Evolutionary conservation across 35 echinoderm and acorn worm genomes (phyloP).

Genomic region (Antedon bifida): DNA sequence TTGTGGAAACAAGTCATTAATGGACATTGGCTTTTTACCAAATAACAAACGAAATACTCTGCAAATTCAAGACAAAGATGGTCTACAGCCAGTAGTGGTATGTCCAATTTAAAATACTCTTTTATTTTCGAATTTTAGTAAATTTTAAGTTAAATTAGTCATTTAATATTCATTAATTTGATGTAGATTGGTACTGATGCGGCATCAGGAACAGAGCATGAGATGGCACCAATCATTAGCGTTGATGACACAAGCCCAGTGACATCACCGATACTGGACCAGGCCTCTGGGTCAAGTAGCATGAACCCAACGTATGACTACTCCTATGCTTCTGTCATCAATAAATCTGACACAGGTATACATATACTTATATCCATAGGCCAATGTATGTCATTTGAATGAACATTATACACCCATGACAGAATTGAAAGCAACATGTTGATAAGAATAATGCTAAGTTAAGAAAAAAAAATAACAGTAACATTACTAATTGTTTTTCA

Average conservation of each 20-base stretch:
- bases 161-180: too few relatives aligned
- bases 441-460: too few relatives aligned
- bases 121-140: too few relatives aligned
- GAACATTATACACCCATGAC: too few relatives aligned
- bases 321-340: slow-evolving; percentile 25
- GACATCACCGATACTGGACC: slow-evolving; percentile 33
- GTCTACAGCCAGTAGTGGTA: slow-evolving; percentile 51
- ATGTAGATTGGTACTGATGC: slow-evolving; percentile 3
- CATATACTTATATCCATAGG: not conserved
- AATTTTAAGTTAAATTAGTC: too few relatives aligned
- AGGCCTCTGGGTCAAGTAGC: slow-evolving; percentile 1
- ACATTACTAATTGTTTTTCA: not conserved
- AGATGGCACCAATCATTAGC: slow-evolving; percentile 18
- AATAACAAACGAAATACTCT: slow-evolving; percentile 58
- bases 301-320: slow-evolving; percentile 29
- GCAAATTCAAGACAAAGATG: slow-evolving; percentile 76
- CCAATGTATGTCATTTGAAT: too few relatives aligned
- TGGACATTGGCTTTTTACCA: slow-evolving; percentile 38
- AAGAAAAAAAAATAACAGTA: too few relatives aligned
- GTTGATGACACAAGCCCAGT: slow-evolving; percentile 36
- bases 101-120: not conserved
- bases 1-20: slow-evolving; percentile 16
- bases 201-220: slow-evolving; percentile 16
- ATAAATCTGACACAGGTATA: slow-evolving; percentile 50
- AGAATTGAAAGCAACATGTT: too few relatives aligned